Base-by-base conservation (phyloP, 2,113 vertebrate genomes). In the Malaclemys terrapin region DNA sequence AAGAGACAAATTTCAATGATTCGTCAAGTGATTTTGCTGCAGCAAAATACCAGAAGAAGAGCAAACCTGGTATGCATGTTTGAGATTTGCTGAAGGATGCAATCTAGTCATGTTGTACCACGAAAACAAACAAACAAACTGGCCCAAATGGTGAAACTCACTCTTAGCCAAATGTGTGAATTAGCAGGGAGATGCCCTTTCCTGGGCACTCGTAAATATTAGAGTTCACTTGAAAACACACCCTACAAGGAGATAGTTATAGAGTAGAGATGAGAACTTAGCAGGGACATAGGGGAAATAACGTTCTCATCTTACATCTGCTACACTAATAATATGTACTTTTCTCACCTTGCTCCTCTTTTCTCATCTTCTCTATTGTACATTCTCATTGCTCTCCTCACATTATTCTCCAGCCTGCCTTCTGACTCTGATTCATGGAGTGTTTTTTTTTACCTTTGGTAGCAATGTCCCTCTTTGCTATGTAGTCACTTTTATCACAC, bases 21-120 rank as follows among this genome's bases (percentile, higher is more conserved):
- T 47, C 47, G 42, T 56, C 47, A 20, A 82, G 29, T 35, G 56
- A 35, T 82, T 90, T 96, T 95, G 89, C 93, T 95, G 78, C 87
- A 96, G 93, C 82, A 82, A 94, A 96, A 52, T 91, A 80, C 72
- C 80, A 79, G 89, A 78, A 72, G 62, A 80, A 89, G 75, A 79
- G 24, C 3, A 11, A 89, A 76, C 10, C 76, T 84, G 69, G 65
- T 87, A 47, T 13, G 69, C 88, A 76, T 82, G 69, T 80, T 89
- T 78, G 78, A 95, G 89, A 72, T 78, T 79, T 92, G 93, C 95
- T 86, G 80, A 56, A 88, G 90, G 90, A 35, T 79, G 7, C 16
- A 49, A n/a, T 86, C 94, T 45, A 13, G 94, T 93, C 62, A 0
- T 14, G 72, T n/a, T 56, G 91, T 91, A 83, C 75, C 87, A 38